These are phyloP conservation scores for Apocrypta bakeri DNA, from an alignment of 1,140 invertebrate genomes.

Conservation along the genomic window DNA sequence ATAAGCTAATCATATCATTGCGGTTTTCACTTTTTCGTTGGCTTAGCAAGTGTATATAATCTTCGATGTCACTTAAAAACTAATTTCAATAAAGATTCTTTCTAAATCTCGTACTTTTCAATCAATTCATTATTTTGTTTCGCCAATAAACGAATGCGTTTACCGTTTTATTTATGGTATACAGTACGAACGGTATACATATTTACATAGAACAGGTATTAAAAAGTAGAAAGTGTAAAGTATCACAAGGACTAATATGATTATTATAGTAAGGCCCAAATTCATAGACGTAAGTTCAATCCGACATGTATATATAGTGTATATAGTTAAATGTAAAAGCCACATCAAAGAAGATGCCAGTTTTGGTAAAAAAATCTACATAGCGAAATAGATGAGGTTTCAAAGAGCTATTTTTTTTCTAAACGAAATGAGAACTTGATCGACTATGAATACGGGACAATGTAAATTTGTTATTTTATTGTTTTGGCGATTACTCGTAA, in stretches of 20 bases:
- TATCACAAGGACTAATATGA: constrained; percentile 70
- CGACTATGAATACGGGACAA: constrained; percentile 50
- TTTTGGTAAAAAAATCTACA: constrained; percentile 9
- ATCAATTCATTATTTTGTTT: constrained; percentile 37
- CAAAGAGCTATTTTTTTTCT: neutral
- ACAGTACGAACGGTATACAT: constrained; percentile 59
- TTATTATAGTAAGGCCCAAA: constrained; percentile 49
- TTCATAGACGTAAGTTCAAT: constrained; percentile 46
- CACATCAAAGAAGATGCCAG: constrained; percentile 20
- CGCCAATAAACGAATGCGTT: constrained; percentile 48
- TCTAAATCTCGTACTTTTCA: constrained; percentile 37
- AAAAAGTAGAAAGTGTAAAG: constrained; percentile 71
- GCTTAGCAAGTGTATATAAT: constrained; percentile 29
- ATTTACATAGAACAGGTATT: constrained; percentile 63
- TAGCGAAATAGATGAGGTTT: neutral
- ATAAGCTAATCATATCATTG: constrained; percentile 39
- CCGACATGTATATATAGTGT: constrained; percentile 10
- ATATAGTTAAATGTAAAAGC: constrained; percentile 12
- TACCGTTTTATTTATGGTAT: constrained; percentile 43
- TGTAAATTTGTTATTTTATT: constrained; percentile 58
- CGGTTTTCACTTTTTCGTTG: constrained; percentile 46
- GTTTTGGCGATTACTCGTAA: constrained; percentile 47
- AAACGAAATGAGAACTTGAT: constrained; percentile 27
- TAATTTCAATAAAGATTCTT: constrained; percentile 39
- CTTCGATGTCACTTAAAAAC: constrained; percentile 40